Percentiles rank a stretch among this genome's conserved stretches.
These are phyloP conservation scores for Uria lomvia DNA, from an alignment of 2,113 vertebrate species.

Conservation along the genomic window DNA sequence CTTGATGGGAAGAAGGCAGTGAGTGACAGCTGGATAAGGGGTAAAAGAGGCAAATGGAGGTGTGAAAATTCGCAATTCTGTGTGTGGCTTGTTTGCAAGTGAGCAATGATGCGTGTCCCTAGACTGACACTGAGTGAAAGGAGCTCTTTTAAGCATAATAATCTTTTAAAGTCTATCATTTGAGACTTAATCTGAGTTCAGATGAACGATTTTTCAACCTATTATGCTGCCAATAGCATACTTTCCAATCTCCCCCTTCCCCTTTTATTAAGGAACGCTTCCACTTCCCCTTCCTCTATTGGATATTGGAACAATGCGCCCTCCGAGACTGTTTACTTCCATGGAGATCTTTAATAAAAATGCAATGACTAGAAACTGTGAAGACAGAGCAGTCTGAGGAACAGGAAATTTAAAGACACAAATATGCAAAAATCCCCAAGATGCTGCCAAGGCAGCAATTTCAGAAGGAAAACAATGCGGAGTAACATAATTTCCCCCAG, in stretches of 20 bases:
- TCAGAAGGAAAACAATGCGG: slow-evolving; percentile 21
- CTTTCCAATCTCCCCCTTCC: not conserved
- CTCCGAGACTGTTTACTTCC: slow-evolving; percentile 26
- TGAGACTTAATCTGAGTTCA: not conserved
- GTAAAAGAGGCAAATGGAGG: not conserved
- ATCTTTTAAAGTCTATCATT: not conserved
- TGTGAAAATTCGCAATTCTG: not conserved
- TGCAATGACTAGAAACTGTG: not conserved
- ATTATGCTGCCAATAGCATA: not conserved
- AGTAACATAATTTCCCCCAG: not conserved
- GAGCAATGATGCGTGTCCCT: not conserved
- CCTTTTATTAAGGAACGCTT: slow-evolving; percentile 3
- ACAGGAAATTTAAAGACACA: slow-evolving; percentile 1
- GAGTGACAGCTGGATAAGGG: not conserved
- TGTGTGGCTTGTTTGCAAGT: not conserved
- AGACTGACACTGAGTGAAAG: not conserved
- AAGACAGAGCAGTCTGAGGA: not conserved
- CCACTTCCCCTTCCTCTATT: not conserved
- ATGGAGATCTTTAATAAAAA: slow-evolving; percentile 35
- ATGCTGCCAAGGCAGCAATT: slow-evolving; percentile 22
- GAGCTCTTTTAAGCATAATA: not conserved
- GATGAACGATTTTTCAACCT: not conserved
- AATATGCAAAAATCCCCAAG: not conserved
- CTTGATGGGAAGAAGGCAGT: not conserved
- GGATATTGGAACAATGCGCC: slow-evolving; percentile 17